Conservation (phyloP, 2,797 vertebrate species). For the Eulemur albifrons region DNA sequence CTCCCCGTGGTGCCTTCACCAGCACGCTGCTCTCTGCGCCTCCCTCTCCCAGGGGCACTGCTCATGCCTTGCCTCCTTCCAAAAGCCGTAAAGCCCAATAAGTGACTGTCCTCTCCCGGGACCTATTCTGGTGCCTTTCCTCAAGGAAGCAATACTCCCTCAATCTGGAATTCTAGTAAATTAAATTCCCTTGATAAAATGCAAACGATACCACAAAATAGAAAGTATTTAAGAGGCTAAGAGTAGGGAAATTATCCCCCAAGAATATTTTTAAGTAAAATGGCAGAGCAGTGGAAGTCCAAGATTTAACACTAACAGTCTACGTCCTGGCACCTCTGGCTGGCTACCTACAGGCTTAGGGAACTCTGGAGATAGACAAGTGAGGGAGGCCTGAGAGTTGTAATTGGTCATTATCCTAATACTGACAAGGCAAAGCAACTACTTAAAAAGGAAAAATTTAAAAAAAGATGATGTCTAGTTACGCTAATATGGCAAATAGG, state of each 20-base stretch:
- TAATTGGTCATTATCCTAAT: not conserved
- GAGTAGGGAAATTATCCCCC: not conserved
- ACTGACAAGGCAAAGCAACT: not conserved
- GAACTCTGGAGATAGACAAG: not conserved
- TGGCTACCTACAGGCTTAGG: not conserved
- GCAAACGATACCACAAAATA: not conserved
- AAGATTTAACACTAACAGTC: not conserved
- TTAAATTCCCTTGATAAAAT: not conserved
- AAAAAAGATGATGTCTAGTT: not conserved
- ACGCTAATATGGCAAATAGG: not conserved
- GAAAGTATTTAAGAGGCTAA: not conserved
- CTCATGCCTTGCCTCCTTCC: not conserved
- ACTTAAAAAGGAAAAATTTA: not conserved
- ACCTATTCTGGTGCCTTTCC: not conserved
- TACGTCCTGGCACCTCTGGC: not conserved
- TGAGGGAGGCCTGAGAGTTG: not conserved
- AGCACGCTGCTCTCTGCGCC: not conserved
- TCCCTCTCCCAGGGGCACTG: not conserved
- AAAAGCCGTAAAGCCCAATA: not conserved
- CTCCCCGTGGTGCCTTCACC: not conserved
- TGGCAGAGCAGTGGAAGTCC: not conserved
- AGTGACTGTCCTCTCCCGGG: too few relatives aligned
- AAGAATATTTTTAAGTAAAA: not conserved
- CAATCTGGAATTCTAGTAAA: not conserved
- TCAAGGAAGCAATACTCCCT: not conserved